These are phyloP conservation scores for Neopipo cinnamomea DNA, from an alignment of 2,113 vertebrate genomes.

Conservation along the genomic window DNA sequence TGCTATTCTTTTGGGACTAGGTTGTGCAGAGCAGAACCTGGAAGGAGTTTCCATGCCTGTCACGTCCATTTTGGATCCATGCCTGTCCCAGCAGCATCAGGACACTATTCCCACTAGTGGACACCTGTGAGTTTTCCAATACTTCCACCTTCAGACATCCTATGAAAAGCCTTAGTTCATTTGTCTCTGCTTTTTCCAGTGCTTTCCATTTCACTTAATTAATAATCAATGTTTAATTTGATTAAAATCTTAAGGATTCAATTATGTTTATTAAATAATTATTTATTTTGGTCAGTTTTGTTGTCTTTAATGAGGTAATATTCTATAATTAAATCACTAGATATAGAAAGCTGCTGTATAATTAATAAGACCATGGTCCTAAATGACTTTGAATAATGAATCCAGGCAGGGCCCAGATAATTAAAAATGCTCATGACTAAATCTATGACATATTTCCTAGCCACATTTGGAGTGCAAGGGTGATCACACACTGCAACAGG, in stretches of 20 bases:
- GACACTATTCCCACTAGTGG: background rate
- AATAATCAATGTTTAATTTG: constrained; percentile 34
- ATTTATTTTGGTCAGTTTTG: constrained; percentile 40
- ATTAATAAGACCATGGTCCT: background rate
- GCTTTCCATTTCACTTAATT: constrained; percentile 22
- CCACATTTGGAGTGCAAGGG: background rate
- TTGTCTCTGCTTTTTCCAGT: background rate
- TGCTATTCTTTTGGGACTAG: background rate
- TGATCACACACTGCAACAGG: background rate
- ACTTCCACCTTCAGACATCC: background rate
- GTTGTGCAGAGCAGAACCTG: background rate
- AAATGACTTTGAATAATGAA: constrained; percentile 32
- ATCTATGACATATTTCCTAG: background rate
- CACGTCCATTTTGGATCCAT: background rate
- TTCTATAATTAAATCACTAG: constrained; percentile 8
- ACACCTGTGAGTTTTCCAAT: background rate
- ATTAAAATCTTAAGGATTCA: constrained; percentile 29
- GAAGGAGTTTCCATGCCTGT: background rate
- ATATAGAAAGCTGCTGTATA: background rate
- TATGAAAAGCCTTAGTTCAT: background rate
- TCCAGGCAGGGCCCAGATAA: background rate
- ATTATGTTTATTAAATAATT: constrained; percentile 38
- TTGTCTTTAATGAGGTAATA: constrained; percentile 29
- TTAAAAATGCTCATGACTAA: background rate
- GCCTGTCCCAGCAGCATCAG: background rate